Evolutionary conservation across 2,888 invertebrate genomes (phyloP), one percentile per base, ranked within the genome.

Genomic region (Melanostoma scalare): DNA sequence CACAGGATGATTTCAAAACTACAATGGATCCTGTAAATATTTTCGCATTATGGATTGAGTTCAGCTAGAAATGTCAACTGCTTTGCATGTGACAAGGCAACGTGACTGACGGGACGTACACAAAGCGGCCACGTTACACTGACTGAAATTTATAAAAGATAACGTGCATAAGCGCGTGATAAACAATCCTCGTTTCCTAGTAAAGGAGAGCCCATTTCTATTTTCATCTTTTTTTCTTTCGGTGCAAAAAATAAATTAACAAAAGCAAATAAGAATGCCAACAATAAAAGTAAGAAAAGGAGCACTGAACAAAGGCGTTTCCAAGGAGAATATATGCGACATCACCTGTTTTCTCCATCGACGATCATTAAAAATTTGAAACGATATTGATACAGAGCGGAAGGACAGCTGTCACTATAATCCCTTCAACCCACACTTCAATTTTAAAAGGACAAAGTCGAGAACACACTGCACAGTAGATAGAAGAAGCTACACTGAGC

Each of bases 351-450:
- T 67, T 44, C 36, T 50, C 61, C 67, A 68, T 52, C 55, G 81
- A 65, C 52, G 68, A 82, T 82, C 82, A 82, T 82, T 82, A 82
- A 82, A 82, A 78, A 74, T 68, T 65, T 60, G 61, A 50, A 76
- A 68, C 63, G 55, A 69, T 74, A 82, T 78, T 78, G 82, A 82
- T 74, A 78, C 56, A 46, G 40, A 82, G 40, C 82, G 73, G 73
- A 82, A 78, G 73, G 78, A 82, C 82, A 82, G 73, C 77, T 82
- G 77, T 77, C 77, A 69, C 73, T 63, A 65, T 58, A 73, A 63
- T 55, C 73, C 50, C 58, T 69, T 52, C 69, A 48, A 53, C 36
- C 33, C n/a, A 31, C 53, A 65, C 50, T 58, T 38, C 60, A 50
- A 58, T 56, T 40, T 35, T 48, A 31, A 78, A 65, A 69, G 33